Conservation (phyloP, 92 coral and sea anemone genomes). For the Epizoanthus illoricatus region DNA sequence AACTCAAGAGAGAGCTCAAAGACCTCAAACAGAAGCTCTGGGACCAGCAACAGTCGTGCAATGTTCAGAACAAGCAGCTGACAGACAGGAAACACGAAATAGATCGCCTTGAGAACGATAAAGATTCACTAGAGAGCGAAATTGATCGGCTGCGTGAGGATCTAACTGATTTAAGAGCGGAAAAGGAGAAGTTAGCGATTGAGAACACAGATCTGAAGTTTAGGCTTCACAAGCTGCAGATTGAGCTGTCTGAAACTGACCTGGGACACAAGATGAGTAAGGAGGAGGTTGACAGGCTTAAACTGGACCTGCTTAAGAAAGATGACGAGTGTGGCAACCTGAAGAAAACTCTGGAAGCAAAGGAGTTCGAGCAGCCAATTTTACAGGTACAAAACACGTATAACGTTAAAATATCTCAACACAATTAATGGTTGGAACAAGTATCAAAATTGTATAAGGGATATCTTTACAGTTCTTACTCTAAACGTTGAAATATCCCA, state of each 20-base stretch:
- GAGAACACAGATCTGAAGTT: conserved; percentile 77
- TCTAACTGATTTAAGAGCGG: conserved; percentile 57
- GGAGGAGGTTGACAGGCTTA: conserved; percentile 71
- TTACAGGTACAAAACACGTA: conserved; percentile 4
- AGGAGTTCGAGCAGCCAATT: conserved; percentile 44
- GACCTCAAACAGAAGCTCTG: conserved; percentile 68
- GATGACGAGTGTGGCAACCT: conserved; percentile 63
- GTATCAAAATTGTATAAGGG: no score
- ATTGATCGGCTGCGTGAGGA: conserved; percentile 71
- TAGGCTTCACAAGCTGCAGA: conserved; percentile 59
- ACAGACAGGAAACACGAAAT: conserved; percentile 58
- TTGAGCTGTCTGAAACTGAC: conserved; percentile 57
- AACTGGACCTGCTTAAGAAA: conserved; percentile 53
- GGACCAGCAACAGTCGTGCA: conserved; percentile 64
- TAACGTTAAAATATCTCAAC: no score
- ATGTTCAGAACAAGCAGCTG: conserved; percentile 58
- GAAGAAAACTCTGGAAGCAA: conserved; percentile 54
- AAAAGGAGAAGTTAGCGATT: conserved; percentile 59
- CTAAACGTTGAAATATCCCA: no score
- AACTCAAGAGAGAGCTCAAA: conserved; percentile 65
- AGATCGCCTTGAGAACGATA: conserved; percentile 67
- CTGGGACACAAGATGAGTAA: conserved; percentile 61
- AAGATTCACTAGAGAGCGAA: conserved; percentile 69
- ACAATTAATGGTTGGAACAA: no score
- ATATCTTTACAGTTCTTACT: no score